Evolutionary conservation across 2,888 invertebrate genomes (phyloP), one percentile per base, ranked within the genome.

Genomic region (Apeira syringaria): DNA sequence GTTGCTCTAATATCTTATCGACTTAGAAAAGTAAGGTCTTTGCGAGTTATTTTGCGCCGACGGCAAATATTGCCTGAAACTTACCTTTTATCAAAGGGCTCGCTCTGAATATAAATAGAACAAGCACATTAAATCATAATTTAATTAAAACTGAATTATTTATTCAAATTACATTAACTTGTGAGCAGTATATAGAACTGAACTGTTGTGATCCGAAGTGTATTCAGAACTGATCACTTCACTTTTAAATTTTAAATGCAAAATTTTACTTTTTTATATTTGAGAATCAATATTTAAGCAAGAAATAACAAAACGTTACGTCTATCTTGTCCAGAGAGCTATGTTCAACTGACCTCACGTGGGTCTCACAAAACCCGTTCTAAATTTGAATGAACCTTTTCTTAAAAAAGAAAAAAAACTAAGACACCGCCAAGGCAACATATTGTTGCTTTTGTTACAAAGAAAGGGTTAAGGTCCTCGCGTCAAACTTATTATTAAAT

Each of bases 401-500:
- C 78, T 80, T 77, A 74, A 71, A 68, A 62, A 52, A 52, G 77
- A 78, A 79, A 78, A 80, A 78, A 80, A 78, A 80, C 75, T 66
- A 75, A 73, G 64, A 70, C 38, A 8, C 38, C 74, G 64, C 65
- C 68, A 77, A 75, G 71, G 79, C 77, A 86, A 85, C 86, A 87
- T 85, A 83, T 86, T 86, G 87, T n/a, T 84, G 73, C 85, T 86
- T 82, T 86, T 84, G 84, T 85, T 80, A 60, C 61, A 77, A 46
- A 82, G 80, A 80, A 87, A 84, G 86, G 88, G 87, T 85, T 84
- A 83, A 83, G 77, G 80, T 80, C 79, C 75, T 70, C 57, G 70
- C 76, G 76, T 77, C 79, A 76, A 83, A 84, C 79, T 80, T 87
- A 80, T 85, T 87, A 88, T 89, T 88, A 88, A 85, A 87, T 80